Conservation (phyloP, 2,797 vertebrate genomes). For the Hozukius guyotensis region DNA sequence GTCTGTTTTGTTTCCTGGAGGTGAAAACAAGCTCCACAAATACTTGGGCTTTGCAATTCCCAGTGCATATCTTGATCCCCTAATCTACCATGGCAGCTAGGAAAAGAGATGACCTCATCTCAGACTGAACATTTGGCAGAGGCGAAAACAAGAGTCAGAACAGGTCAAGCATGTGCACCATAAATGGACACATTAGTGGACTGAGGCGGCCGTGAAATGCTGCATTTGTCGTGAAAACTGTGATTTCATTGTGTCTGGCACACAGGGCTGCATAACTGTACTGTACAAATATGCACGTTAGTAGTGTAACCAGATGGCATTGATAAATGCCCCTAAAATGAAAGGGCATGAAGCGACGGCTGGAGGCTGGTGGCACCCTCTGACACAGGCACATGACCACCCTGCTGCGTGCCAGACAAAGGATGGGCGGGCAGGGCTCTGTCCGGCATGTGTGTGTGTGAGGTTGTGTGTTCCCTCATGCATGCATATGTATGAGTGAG, state of each 20-base stretch:
- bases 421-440: conserved; percentile 56
- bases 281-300: neutral
- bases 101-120: conserved; percentile 84
- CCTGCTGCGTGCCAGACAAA: conserved; percentile 66
- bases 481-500: conserved; percentile 68
- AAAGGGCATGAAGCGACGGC: conserved; percentile 38
- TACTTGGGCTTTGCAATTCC: conserved; percentile 69
- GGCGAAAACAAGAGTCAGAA: conserved; percentile 45
- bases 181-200: conserved; percentile 74
- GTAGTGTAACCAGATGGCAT: neutral
- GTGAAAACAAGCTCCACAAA: conserved; percentile 68
- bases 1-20: conserved; percentile 66
- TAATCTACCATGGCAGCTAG: conserved; percentile 67
- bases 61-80: conserved; percentile 67
- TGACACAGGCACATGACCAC: conserved; percentile 72
- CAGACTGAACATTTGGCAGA: conserved; percentile 56
- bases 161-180: conserved; percentile 70
- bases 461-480: conserved; percentile 42
- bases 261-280: conserved; percentile 8
- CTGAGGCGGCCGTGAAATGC: conserved; percentile 34
- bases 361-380: conserved; percentile 73
- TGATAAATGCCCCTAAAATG: conserved; percentile 44
- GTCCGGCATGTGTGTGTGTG: conserved; percentile 36
- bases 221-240: conserved; percentile 43
- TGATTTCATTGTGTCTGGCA: conserved; percentile 14